phyloP scores from a whole-genome alignment of 2,113 vertebrate species.

The Sakesphorus luctuosus region DNA sequence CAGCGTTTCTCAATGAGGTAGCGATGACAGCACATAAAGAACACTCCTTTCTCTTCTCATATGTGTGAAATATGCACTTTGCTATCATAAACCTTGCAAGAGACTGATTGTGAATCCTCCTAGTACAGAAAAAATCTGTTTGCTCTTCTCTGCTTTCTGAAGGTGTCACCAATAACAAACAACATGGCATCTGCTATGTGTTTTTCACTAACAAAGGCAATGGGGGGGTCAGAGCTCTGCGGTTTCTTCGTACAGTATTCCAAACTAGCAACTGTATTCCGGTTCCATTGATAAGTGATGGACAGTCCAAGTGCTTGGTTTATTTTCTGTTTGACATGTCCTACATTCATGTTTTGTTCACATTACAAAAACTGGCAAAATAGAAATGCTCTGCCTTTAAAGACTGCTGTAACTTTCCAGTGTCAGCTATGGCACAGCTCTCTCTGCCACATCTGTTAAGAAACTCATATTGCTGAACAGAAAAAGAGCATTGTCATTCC shows the following conservation, averaged over 20 bases:
- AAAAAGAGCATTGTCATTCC: neutral
- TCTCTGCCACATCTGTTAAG: neutral
- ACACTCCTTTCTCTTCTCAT: neutral
- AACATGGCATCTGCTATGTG: slow-evolving; percentile 27
- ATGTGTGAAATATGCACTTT: neutral
- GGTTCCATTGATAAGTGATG: neutral
- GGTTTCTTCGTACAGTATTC: neutral
- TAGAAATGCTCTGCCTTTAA: neutral
- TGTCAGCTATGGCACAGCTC: neutral
- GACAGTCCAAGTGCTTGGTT: neutral
- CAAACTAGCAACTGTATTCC: neutral
- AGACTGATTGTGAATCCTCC: neutral
- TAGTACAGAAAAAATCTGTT: slow-evolving; percentile 32
- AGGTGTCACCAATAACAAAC: slow-evolving; percentile 50
- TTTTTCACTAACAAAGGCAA: neutral
- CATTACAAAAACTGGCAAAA: neutral
- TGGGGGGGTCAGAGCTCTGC: neutral
- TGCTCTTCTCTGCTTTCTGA: slow-evolving; percentile 9
- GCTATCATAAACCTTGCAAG: slow-evolving; percentile 1
- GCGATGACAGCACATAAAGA: neutral
- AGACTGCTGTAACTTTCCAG: neutral
- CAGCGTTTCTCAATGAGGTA: neutral
- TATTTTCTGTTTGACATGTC: neutral
- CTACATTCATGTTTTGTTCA: neutral
- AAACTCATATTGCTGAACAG: neutral